Evolutionary conservation across 2,797 vertebrate genomes (phyloP), one percentile per base, ranked within the genome.

Genomic region (Heteromormyrus szaboi): DNA sequence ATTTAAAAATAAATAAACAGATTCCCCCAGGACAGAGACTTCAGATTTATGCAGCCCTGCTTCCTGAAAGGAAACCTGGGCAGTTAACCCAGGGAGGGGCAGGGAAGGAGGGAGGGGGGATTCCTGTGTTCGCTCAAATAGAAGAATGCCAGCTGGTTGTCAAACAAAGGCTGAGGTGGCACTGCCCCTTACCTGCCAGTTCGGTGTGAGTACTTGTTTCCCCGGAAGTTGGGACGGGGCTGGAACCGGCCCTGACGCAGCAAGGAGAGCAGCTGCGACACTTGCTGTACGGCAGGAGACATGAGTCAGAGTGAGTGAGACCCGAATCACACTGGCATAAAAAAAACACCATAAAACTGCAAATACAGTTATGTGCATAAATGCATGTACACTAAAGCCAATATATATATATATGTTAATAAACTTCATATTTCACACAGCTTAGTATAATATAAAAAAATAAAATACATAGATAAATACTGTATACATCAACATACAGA

Each of bases 221-320:
- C 98, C 59, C 97, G 95, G 95, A 99, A 98, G 94, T 99, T 99
- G 22, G 98, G 96, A 94, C 95, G 97, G 79, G 98, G 98, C 93
- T 99, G 98, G 93, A 99, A 97, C 94, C 98, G 97, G 91, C 98
- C 98, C 94, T 98, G 97, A 87, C 96, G 97, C 89, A 99, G 96
- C 91, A 99, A 96, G 83, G 98, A 97, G 92, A 99, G 96, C 94
- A 99, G 97, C 97, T 99, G 98, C 88, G 98, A 99, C 93, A 99
- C 98, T 96, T 99, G 98, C 98, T 99, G 95, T 92, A 95, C 93
- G 94, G 94, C 94, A 95, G 94, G 93, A 94, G 95, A 91, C 91
- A 93, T 72, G 91, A 92, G 79, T 59, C 17, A 76, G 54, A 19
- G 14, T 25, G 14, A 88, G 50, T 22, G 53, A 22, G 22, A 17